These are phyloP conservation scores for Drosophila prostipennis DNA, from an alignment of 2,888 invertebrate species.

Conservation along the genomic window DNA sequence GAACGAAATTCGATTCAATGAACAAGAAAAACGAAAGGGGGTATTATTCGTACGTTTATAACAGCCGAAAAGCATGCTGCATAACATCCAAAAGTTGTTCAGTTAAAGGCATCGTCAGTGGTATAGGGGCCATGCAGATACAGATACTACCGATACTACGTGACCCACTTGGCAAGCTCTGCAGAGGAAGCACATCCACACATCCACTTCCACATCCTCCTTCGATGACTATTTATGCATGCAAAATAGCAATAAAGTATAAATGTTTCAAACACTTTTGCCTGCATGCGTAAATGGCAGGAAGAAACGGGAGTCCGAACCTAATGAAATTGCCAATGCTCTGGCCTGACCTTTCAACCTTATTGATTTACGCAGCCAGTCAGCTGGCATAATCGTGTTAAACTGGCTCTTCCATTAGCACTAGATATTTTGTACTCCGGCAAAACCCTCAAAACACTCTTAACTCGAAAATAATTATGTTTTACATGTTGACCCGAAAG, in stretches of 20 bases:
- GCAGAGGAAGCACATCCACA: slow-evolving; percentile 27
- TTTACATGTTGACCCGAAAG: background rate
- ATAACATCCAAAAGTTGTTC: slow-evolving; percentile 48
- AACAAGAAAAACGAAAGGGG: slow-evolving; percentile 69
- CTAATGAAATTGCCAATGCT: slow-evolving; percentile 54
- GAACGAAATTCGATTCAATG: slow-evolving; percentile 68
- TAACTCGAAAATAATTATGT: background rate
- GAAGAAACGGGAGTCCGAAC: slow-evolving; percentile 41
- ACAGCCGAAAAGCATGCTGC: slow-evolving; percentile 64
- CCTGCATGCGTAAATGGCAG: slow-evolving; percentile 32
- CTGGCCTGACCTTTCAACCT: slow-evolving; percentile 45
- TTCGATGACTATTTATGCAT: slow-evolving; percentile 56
- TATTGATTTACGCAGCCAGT: slow-evolving; percentile 44
- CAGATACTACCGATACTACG: slow-evolving; percentile 48
- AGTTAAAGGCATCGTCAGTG: slow-evolving; percentile 8
- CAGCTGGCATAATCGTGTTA: slow-evolving; percentile 17
- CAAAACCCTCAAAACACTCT: background rate
- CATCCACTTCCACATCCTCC: background rate
- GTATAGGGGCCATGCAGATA: slow-evolving; percentile 25
- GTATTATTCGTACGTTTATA: slow-evolving; percentile 10
- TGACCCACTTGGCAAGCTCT: slow-evolving; percentile 72
- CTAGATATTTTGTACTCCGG: background rate
- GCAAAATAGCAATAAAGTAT: slow-evolving; percentile 73
- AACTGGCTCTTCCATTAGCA: background rate
- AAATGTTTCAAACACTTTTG: slow-evolving; percentile 52